These are phyloP conservation scores for Noctua comes DNA, from an alignment of 2,888 invertebrate genomes.

Conservation along the genomic window DNA sequence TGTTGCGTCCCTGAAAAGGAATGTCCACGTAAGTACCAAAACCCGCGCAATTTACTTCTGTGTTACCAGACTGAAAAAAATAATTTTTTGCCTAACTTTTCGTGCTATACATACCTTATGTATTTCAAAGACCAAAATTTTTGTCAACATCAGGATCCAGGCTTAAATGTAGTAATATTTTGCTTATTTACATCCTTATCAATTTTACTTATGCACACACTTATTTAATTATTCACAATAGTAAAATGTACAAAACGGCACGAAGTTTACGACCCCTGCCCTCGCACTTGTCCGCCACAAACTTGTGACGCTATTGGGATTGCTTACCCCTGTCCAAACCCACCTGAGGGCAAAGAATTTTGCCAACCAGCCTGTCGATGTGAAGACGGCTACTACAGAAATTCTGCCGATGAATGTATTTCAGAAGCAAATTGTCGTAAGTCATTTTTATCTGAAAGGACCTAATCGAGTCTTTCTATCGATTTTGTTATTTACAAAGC, in stretches of 20 bases:
- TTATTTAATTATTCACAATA: slow-evolving; percentile 18
- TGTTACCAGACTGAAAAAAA: background rate
- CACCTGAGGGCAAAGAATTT: slow-evolving; percentile 13
- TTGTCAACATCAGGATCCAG: background rate
- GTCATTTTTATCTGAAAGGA: slow-evolving; percentile 35
- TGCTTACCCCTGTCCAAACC: slow-evolving; percentile 43
- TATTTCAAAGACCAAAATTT: background rate
- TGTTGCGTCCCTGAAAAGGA: slow-evolving; percentile 68
- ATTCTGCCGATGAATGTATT: slow-evolving; percentile 61
- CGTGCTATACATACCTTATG: background rate
- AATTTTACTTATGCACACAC: background rate
- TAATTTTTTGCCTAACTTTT: background rate
- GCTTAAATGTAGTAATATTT: background rate
- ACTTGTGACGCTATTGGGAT: slow-evolving; percentile 64
- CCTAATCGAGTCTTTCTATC: too few species aligned
- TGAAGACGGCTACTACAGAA: slow-evolving; percentile 68
- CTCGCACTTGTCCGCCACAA: slow-evolving; percentile 66
- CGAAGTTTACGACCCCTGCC: slow-evolving; percentile 64
- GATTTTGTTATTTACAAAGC: background rate
- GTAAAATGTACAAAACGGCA: slow-evolving; percentile 45
- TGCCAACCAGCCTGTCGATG: slow-evolving; percentile 61
- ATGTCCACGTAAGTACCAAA: slow-evolving; percentile 67
- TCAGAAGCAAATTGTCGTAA: slow-evolving; percentile 66
- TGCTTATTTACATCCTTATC: background rate
- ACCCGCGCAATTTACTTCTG: background rate